phyloP scores from a whole-genome alignment of 2,888 invertebrate genomes.

The Athalia rosae region DNA sequence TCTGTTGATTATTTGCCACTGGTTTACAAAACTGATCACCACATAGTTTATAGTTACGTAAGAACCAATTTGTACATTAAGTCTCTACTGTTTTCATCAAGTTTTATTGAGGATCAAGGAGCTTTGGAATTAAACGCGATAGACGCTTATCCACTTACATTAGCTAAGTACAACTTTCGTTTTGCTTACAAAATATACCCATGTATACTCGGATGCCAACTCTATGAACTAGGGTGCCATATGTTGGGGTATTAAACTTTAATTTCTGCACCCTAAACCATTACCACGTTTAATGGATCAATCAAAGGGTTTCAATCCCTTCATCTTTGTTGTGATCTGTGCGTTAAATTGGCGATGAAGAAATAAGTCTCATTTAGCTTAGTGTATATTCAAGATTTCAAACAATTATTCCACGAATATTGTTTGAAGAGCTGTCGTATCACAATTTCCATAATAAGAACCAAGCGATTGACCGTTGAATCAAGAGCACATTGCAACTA shows the following conservation, averaged over 20 bases:
- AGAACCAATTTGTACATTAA: background rate
- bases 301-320: background rate
- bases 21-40: background rate
- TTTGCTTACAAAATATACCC: constrained; percentile 27
- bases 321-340: constrained; percentile 24
- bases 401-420: constrained; percentile 17
- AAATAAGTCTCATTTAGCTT: background rate
- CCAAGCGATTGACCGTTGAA: background rate
- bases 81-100: background rate
- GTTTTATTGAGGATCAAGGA: background rate
- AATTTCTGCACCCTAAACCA: background rate
- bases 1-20: background rate
- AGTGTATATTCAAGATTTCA: constrained; percentile 6
- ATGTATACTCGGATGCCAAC: constrained; percentile 22
- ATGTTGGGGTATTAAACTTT: constrained; percentile 32
- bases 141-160: background rate
- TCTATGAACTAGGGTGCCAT: constrained; percentile 51
- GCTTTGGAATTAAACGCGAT: no score
- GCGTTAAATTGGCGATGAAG: constrained; percentile 13
- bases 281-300: no score
- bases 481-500: background rate
- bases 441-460: background rate
- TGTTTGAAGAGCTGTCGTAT: constrained; percentile 1
- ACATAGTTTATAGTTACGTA: background rate
- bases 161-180: constrained; percentile 1